phyloP scores from a whole-genome alignment of 2,113 vertebrate species.

The Gymnobelideus leadbeateri region DNA sequence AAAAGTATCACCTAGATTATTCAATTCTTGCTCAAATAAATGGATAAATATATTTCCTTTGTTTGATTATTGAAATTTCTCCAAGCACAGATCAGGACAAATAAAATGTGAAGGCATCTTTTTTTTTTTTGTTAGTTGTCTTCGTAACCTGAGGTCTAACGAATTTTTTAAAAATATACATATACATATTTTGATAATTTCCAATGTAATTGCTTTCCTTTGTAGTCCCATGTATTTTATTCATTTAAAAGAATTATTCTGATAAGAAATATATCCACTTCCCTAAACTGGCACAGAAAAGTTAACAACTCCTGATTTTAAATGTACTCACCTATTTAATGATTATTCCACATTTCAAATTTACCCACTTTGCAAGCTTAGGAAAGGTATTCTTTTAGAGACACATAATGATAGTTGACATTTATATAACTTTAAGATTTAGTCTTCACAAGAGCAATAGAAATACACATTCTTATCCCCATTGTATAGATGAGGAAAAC shows the following conservation, averaged over 20 bases:
- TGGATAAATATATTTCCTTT: neutral
- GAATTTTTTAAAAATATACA: neutral
- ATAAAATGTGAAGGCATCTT: neutral
- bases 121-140: neutral
- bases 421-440: neutral
- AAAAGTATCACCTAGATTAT: neutral
- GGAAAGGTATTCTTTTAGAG: neutral
- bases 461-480: neutral
- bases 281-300: neutral
- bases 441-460: neutral
- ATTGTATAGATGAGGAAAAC: neutral
- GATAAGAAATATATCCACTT: neutral
- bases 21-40: neutral
- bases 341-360: neutral
- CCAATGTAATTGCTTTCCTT: neutral
- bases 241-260: neutral
- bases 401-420: neutral
- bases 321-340: neutral
- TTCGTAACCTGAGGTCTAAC: neutral
- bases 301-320: neutral
- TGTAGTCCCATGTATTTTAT: neutral
- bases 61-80: neutral
- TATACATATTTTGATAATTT: neutral
- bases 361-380: neutral
- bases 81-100: neutral